Evolutionary conservation across 2,797 vertebrate species (phyloP), one percentile per base, ranked within the genome.

Genomic region (Labeo calbasu): DNA sequence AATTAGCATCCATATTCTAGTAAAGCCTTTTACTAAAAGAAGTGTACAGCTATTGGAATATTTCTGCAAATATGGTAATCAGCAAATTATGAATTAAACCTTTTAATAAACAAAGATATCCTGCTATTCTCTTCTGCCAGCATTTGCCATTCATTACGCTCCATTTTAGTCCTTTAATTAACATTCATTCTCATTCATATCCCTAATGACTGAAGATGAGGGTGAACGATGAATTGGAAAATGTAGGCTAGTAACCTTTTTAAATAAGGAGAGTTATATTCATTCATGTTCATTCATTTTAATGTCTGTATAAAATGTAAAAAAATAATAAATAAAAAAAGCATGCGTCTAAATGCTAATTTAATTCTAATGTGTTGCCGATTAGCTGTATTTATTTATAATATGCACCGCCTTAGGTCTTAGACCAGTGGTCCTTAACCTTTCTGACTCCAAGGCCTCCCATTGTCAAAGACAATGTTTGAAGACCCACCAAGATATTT

Each of bases 31-130:
- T 36, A 36, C 32, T 36, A 36, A 36, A 36, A 36, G 32, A 36
- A 36, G 32, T 36, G 28, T 5, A 8, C 9, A 21, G 65, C 36
- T 21, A 68, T 40, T 46, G 3, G n/a, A 72, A 15, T 15, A n/a
- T 76, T 40, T 69, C 21, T 69, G 40, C 63, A 43, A 69, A 69
- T n/a, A 69, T 4, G 32, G 15, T 32, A 66, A 43, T 76, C 73
- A 57, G 21, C 4, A 57, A 9, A n/a, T 57, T 14, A 76, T 8
- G 3, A 75, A 57, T 36, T 46, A 76, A 55, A 76, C 51, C 19
- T 57, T 57, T 40, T 76, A 32, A 55, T 32, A 23, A 32, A 55
- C 48, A 28, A 73, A 72, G 14, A 51, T 51, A 73, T 32, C 71
- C 1, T 36, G 19, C 32, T 76, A 55, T 14, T 75, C 19, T 75